Evolutionary conservation across 2,888 invertebrate genomes (phyloP).

Genomic region (Chironomus riparius): DNA sequence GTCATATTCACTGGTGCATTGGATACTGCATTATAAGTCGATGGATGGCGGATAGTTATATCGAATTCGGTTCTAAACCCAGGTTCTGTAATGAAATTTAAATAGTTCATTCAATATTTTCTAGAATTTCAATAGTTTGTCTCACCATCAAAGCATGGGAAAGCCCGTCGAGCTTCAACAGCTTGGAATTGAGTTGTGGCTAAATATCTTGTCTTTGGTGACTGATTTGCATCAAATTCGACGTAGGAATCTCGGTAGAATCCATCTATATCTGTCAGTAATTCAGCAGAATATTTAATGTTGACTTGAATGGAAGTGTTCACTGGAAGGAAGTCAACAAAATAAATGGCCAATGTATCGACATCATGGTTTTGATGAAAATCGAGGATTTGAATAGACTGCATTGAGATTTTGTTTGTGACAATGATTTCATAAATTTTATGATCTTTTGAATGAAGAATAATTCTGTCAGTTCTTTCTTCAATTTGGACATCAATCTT

Average conservation of each 20-base stretch:
- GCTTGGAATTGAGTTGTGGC: conserved; percentile 22
- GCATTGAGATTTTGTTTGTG: not conserved
- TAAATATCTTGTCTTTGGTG: not conserved
- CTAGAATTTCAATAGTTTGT: not conserved
- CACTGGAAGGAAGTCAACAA: not conserved
- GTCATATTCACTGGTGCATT: not conserved
- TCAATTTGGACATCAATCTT: conserved; percentile 48
- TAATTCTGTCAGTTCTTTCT: not conserved
- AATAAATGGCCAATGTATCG: conserved; percentile 10
- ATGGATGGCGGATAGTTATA: not conserved
- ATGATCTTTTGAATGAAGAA: conserved; percentile 7
- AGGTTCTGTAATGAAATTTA: not conserved
- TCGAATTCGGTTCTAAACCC: not conserved
- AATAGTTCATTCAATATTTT: not conserved
- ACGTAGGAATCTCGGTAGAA: conserved; percentile 4
- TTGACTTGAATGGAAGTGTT: not conserved
- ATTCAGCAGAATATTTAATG: not conserved
- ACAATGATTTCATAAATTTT: not conserved
- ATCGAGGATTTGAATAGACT: not conserved
- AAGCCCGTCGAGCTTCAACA: not conserved
- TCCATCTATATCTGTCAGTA: not conserved
- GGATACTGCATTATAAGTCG: not conserved
- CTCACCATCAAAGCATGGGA: conserved; percentile 10
- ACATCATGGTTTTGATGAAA: not conserved
- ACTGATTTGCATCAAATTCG: not conserved